Percentiles rank a stretch among this genome's conserved stretches.
These are phyloP conservation scores for human DNA, from an alignment of 2,113 vertebrate species.

Conservation along the genomic window GRCh38 chr20:42601501-42602000, in stretches of 20 bases:
- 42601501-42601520: neutral
- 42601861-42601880: neutral
- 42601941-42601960: neutral
- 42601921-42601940: neutral
- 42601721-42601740: constrained; percentile 33
- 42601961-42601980: constrained; percentile 41
- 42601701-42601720: constrained; percentile 28
- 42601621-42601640: neutral
- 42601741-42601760: constrained; percentile 8
- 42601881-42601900: neutral
- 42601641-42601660: neutral
- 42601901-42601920: neutral
- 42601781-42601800: neutral
- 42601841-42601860: neutral
- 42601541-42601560: neutral
- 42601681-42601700: neutral
- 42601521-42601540: neutral
- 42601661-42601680: neutral
- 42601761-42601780: neutral
- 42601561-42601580: neutral
- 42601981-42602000: constrained; percentile 6
- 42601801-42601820: neutral
- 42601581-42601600: neutral
- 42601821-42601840: neutral
- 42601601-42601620: neutral